Percentiles rank a stretch among this genome's conserved stretches.
Conservation (phyloP, 2,888 invertebrate species). For the Clusia tigrina region DNA sequence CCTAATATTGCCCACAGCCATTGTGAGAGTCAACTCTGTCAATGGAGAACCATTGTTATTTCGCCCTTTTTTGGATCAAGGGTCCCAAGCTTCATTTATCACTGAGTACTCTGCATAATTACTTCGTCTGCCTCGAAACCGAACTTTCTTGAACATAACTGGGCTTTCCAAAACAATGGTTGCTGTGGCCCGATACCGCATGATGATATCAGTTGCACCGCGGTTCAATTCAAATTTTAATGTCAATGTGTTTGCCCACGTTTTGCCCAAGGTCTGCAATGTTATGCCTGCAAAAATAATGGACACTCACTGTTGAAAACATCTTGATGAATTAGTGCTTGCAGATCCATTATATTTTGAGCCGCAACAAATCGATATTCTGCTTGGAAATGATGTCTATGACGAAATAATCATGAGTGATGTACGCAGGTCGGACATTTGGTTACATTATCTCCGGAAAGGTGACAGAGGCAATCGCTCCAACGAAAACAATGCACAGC, state of each 20-base stretch:
- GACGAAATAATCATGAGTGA: not conserved
- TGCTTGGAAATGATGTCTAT: not conserved
- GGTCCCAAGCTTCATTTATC: too few relatives aligned
- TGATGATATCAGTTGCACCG: not conserved
- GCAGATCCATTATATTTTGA: constrained; percentile 13
- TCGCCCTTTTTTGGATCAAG: too few relatives aligned
- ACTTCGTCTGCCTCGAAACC: not conserved
- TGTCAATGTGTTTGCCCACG: not conserved
- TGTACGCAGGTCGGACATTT: not conserved
- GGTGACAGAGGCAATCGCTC: not conserved
- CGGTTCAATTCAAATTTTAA: too few relatives aligned
- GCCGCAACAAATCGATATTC: not conserved
- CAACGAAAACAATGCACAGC: not conserved
- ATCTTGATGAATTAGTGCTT: constrained; percentile 1
- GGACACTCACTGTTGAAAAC: too few relatives aligned
- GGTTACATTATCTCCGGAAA: constrained; percentile 19
- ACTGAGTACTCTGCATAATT: too few relatives aligned
- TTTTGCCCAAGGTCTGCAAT: not conserved
- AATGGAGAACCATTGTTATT: too few relatives aligned
- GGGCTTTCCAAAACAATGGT: not conserved
- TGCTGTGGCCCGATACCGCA: not conserved
- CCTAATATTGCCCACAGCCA: too few relatives aligned
- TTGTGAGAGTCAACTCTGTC: too few relatives aligned
- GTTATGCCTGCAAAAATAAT: too few relatives aligned
- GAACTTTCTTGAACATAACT: not conserved